Conservation (phyloP, 2,113 vertebrate species). For the Proteles cristata region DNA sequence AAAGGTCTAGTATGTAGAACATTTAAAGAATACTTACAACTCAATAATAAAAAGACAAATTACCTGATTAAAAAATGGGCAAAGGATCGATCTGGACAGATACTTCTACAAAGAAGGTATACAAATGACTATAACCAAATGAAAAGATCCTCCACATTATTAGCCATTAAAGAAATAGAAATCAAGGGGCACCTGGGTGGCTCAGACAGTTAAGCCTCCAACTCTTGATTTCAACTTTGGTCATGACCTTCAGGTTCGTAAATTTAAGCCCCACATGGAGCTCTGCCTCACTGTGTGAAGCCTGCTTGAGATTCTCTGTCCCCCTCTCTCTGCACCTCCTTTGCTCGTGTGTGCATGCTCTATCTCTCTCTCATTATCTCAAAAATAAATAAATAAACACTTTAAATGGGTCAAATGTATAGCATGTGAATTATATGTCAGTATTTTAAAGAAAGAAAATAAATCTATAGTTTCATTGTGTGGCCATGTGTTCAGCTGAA, state of each 20-base stretch:
- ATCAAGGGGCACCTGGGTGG: background rate
- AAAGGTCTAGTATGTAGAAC: background rate
- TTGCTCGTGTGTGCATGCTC: no score
- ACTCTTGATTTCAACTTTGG: no score
- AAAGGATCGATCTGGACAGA: background rate
- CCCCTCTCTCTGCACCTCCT: no score
- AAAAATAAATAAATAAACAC: no score
- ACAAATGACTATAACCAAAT: background rate
- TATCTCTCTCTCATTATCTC: no score
- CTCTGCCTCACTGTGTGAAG: no score
- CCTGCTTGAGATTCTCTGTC: no score
- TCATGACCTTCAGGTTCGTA: no score
- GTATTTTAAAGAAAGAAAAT: background rate
- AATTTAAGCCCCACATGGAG: no score
- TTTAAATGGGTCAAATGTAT: background rate
- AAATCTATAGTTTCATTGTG: background rate
- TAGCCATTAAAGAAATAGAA: background rate
- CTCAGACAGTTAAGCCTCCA: no score
- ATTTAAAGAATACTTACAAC: background rate
- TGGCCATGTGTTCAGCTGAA: background rate
- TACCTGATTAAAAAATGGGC: background rate
- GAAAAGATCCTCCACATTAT: background rate
- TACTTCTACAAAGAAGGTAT: background rate
- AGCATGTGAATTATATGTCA: conserved; percentile 1
- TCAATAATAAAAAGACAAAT: background rate